These are phyloP conservation scores for Ondatra zibethicus DNA, from an alignment of 2,113 vertebrate genomes.

Conservation along the genomic window DNA sequence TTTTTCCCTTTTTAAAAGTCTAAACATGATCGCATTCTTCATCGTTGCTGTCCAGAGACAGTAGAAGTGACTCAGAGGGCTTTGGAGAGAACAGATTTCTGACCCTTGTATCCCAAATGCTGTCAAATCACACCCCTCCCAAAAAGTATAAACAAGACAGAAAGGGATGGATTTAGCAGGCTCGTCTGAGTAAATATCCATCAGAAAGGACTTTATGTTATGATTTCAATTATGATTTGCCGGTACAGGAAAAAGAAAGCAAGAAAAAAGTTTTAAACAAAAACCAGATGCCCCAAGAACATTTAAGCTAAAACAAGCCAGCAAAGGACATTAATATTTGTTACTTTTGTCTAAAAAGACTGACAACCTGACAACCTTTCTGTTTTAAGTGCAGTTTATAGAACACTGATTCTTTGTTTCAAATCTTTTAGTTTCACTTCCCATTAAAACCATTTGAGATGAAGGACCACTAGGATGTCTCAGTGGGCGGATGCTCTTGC, in stretches of 20 bases:
- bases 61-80: slow-evolving; percentile 78
- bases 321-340: neutral
- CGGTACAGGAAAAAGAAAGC: neutral
- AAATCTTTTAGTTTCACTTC: neutral
- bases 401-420: neutral
- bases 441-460: neutral
- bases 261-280: slow-evolving; percentile 43
- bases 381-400: neutral
- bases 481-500: neutral
- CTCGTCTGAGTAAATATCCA: slow-evolving; percentile 57
- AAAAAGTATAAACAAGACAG: neutral
- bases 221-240: slow-evolving; percentile 56
- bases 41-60: slow-evolving; percentile 78
- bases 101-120: slow-evolving; percentile 46
- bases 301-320: slow-evolving; percentile 44
- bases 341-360: slow-evolving; percentile 59
- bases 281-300: slow-evolving; percentile 68
- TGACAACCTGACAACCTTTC: neutral
- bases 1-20: neutral
- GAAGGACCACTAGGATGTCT: neutral
- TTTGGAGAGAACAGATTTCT: slow-evolving; percentile 61
- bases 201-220: slow-evolving; percentile 55
- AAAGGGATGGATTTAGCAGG: slow-evolving; percentile 5
- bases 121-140: slow-evolving; percentile 35
- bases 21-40: slow-evolving; percentile 70